A percentile compares a stretch with the other conserved stretches of the same genome.
Evolutionary conservation across 2,113 vertebrate genomes (phyloP).

Genomic region (Gymnorhina tibicen): DNA sequence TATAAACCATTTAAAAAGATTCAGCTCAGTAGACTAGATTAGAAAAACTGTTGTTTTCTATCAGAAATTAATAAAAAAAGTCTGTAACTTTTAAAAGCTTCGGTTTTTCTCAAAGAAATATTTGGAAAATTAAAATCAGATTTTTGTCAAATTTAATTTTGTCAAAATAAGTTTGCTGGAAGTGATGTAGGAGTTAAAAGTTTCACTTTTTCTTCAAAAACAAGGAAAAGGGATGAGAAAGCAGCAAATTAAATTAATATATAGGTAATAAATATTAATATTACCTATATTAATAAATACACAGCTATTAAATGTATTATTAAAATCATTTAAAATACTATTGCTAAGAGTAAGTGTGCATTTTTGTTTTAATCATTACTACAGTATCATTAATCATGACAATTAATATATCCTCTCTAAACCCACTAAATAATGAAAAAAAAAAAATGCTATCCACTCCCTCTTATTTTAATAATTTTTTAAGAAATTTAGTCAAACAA

Average conservation of each 20-base stretch:
- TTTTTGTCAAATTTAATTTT: background rate
- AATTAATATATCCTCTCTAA: background rate
- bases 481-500: background rate
- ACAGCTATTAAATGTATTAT: background rate
- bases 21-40: too few relatives aligned
- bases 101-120: background rate
- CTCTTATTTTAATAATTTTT: background rate
- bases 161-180: background rate
- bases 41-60: background rate
- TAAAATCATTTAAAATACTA: background rate
- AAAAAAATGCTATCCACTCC: fast-evolving
- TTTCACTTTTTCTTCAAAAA: background rate
- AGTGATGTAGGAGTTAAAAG: background rate
- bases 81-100: background rate
- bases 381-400: background rate
- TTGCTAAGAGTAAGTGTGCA: background rate
- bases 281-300: background rate
- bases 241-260: background rate
- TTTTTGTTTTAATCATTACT: background rate
- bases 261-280: background rate
- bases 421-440: background rate
- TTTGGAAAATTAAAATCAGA: background rate
- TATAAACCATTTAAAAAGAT: background rate
- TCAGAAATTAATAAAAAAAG: background rate
- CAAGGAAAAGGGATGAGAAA: background rate